Percentiles rank a stretch among this genome's conserved stretches.
Evolutionary conservation across 2,113 vertebrate genomes (phyloP).

Genomic region (Apeltes quadracus): DNA sequence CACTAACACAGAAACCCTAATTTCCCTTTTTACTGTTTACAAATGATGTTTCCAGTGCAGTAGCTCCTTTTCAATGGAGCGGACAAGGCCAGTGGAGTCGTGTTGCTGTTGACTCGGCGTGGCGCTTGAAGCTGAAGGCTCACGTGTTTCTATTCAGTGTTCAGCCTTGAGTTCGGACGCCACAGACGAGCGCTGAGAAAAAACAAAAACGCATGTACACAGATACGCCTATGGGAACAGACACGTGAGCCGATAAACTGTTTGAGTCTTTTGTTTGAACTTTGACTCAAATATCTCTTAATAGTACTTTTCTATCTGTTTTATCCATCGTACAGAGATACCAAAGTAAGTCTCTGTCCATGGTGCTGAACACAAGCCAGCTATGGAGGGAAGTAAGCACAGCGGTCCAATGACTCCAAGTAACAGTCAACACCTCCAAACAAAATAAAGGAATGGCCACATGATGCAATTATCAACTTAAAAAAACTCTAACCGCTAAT

Average conservation of each 20-base stretch:
- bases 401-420: not conserved
- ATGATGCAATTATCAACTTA: not conserved
- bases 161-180: constrained; percentile 65
- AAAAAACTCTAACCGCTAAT: too few relatives aligned
- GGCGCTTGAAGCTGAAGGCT: constrained; percentile 29
- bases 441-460: not conserved
- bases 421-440: not conserved
- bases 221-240: not conserved
- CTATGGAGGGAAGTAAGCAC: not conserved
- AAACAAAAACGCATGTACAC: not conserved
- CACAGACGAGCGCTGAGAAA: constrained; percentile 20
- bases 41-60: constrained; percentile 9
- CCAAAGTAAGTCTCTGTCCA: constrained; percentile 40
- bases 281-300: not conserved
- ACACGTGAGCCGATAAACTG: constrained; percentile 27
- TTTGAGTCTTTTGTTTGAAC: constrained; percentile 7
- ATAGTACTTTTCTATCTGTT: too few relatives aligned
- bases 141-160: constrained; percentile 64
- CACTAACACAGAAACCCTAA: not conserved
- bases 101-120: constrained; percentile 38
- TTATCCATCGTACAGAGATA: not conserved
- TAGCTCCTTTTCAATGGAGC: constrained; percentile 23
- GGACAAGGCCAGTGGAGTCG: constrained; percentile 48
- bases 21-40: constrained; percentile 16
- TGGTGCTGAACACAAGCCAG: constrained; percentile 51